phyloP scores from a whole-genome alignment of 2,113 vertebrate species.

The Oreochromis tanganicae region DNA sequence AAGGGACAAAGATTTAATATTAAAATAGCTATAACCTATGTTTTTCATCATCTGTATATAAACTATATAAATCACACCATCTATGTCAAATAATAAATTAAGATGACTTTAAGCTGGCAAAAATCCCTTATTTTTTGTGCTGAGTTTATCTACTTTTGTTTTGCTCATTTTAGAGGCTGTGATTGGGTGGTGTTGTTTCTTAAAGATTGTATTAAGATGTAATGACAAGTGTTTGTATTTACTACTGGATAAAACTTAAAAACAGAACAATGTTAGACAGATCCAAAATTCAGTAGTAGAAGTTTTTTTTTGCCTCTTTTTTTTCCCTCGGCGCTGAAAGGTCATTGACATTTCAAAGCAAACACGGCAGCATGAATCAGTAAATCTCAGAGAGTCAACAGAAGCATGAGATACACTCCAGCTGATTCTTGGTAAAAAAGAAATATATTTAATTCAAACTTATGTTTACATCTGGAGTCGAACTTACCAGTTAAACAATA shows the following conservation, averaged over 20 bases:
- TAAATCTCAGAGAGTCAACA: neutral
- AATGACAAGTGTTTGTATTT: neutral
- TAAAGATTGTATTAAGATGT: neutral
- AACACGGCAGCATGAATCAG: neutral
- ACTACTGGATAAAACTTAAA: neutral
- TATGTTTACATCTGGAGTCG: neutral
- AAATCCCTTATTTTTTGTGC: neutral
- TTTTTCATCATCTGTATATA: neutral
- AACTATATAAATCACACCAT: neutral
- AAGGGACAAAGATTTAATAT: neutral
- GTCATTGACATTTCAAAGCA: neutral
- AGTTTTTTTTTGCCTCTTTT: neutral
- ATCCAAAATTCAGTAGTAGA: neutral
- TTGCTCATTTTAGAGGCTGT: neutral
- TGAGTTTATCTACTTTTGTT: neutral
- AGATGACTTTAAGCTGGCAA: neutral
- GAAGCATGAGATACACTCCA: neutral
- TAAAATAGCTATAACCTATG: fast-evolving
- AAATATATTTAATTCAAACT: neutral
- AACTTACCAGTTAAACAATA: neutral
- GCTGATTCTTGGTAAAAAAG: neutral
- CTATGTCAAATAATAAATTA: neutral
- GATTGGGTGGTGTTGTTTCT: neutral
- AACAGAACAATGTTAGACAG: neutral
- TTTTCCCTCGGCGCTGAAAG: neutral